A percentile compares a stretch with the other conserved stretches of the same genome.
Evolutionary conservation across 2,113 vertebrate genomes (phyloP).

Genomic region (Oxyura jamaicensis): DNA sequence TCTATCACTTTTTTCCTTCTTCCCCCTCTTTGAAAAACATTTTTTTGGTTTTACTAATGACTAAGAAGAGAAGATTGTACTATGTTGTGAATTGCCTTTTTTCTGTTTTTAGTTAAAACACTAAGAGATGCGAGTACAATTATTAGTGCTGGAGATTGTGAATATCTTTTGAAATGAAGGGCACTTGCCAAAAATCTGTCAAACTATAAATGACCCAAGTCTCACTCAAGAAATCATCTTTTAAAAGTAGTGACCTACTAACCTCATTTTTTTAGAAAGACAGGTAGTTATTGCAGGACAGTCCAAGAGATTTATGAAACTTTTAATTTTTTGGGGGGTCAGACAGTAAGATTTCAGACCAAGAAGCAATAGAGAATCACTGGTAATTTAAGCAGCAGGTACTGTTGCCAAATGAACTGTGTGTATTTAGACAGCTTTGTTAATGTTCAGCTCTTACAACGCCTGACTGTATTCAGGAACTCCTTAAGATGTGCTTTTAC

Average conservation of each 20-base stretch:
- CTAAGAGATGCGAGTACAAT: fast-evolving
- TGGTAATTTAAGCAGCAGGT: not conserved
- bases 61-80: not conserved
- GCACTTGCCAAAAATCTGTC: conserved; percentile 37
- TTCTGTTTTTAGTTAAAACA: conserved; percentile 6
- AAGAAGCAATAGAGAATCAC: not conserved
- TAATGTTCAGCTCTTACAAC: not conserved
- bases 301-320: not conserved
- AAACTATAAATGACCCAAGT: not conserved
- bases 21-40: not conserved
- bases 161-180: not conserved
- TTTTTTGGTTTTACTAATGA: not conserved
- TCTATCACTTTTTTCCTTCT: not conserved
- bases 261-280: conserved; percentile 35
- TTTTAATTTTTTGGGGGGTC: not conserved
- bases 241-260: conserved; percentile 19
- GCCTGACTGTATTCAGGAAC: not conserved
- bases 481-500: not conserved
- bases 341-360: not conserved
- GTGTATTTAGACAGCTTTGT: conserved; percentile 1
- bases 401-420: not conserved
- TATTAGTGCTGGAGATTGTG: not conserved
- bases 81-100: not conserved
- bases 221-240: not conserved
- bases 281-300: not conserved